Evolutionary conservation across 2,797 vertebrate genomes (phyloP), one percentile per base, ranked within the genome.

Genomic region (Leptoclinus maculatus): DNA sequence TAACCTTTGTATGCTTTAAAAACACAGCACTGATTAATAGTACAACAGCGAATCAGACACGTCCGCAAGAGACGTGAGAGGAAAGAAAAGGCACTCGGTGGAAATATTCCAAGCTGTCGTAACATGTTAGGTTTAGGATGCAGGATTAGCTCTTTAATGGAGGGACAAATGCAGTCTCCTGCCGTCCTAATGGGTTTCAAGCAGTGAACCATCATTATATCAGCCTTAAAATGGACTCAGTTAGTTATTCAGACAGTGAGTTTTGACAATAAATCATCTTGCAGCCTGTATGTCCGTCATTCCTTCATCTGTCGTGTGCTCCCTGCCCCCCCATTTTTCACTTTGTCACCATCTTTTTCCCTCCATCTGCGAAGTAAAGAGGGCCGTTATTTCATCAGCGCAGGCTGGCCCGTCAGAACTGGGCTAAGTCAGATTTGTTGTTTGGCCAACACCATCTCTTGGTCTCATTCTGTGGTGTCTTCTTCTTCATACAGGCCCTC

Each of bases 81-180:
- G 57, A 76, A 51, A 80, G 74, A 90, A 88, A 74, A 82, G 64
- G 64, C 83, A 56, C 66, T 76, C n/a, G 7, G 79, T 81, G 84
- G 82, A 89, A 90, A 83, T 83, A 84, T 75, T 83, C 86, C 81
- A 82, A 72, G 74, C 90, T 92, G 92, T 93, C 89, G 27, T 77
- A 80, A 77, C 87, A 71, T 75, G 85, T 94, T 91, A 88, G 87
- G 88, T 88, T 81, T 83, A 51, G 78, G 85, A 85, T 79, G 83
- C 77, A 43, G 90, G 90, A 93, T 91, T 86, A 84, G 78, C 17
- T 56, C 67, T 73, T 77, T 82, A 88, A 91, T 80, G 80, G 79
- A 85, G 75, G 82, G 80, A 89, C 82, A 78, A 88, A 89, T 39
- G 43, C 84, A 82, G 89, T 70, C 80, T 82, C 73, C 72, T 74